Evolutionary conservation across 2,797 vertebrate species (phyloP), one percentile per base, ranked within the genome.

Genomic region (Orientallactaga sibirica): DNA sequence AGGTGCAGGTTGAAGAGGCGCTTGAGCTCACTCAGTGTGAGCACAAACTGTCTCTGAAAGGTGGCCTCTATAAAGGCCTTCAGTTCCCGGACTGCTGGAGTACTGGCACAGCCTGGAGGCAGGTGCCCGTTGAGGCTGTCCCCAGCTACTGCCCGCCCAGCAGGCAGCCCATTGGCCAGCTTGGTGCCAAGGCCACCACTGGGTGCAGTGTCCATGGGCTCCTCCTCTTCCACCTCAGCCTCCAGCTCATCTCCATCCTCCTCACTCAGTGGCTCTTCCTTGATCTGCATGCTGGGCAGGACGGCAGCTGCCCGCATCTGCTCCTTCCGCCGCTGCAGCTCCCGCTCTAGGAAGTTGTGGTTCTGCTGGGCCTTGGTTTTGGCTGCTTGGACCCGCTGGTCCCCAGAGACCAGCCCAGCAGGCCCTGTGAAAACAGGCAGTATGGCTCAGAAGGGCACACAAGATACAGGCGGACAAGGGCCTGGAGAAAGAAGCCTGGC

Each of bases 11-110:
- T 99, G 96, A 99, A 99, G 94, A 99, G 98, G 97, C 99, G 98
- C 98, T 99, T 99, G 15, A 99, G 98, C 98, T 99, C 99, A 0
- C 99, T 99, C 98, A 99, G 98, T 2, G 99, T 99, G 98, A 99
- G 98, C 37, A 99, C 99, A 96, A 98, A 99, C 90, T 99, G 99
- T 98, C 98, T 99, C 98, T 98, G 98, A 98, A 99, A 99, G 1
- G 98, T 99, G 33, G 98, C 98, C 0, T 74, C 97, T 97, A 99
- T 99, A 97, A 99, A 99, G 37, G 99, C 99, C 97, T 98, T 98
- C 94, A 99, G 99, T 98, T 99, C 99, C 5, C 94, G 98, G 4
- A 97, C 94, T 5, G 98, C 98, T 0, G 96, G 80, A 15, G 91
- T 66, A 79, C 98, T 98, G 16, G 94, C 48, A 52, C 98, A 97